Evolutionary conservation across 2,113 vertebrate species (phyloP).

Genomic region (Mirza zaza): DNA sequence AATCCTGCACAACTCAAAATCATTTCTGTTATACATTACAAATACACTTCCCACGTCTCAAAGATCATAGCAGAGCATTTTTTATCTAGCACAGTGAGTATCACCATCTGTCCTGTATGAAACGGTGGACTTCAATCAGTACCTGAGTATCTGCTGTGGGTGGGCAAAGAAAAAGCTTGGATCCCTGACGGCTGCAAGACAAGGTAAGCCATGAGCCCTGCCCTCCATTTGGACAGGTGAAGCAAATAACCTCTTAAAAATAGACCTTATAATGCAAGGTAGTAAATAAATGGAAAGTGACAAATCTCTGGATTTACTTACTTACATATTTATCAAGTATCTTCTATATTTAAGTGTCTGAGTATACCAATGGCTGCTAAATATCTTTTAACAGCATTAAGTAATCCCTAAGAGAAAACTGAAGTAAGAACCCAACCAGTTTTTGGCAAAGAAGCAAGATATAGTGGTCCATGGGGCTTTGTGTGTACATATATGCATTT

Average conservation of each 20-base stretch:
- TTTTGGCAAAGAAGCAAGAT: neutral
- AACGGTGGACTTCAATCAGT: neutral
- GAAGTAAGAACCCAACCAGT: neutral
- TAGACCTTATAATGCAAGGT: neutral
- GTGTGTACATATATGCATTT: neutral
- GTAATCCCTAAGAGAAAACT: neutral
- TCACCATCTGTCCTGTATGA: neutral
- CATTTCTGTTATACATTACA: conserved; percentile 34
- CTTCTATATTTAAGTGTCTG: conserved; percentile 2
- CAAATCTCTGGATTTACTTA: neutral
- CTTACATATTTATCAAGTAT: neutral
- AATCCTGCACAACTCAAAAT: conserved; percentile 7
- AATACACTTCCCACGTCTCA: neutral
- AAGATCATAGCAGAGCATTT: conserved; percentile 3
- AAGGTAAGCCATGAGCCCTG: neutral
- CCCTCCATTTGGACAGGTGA: neutral
- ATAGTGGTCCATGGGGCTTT: neutral
- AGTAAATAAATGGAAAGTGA: neutral
- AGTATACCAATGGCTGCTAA: neutral
- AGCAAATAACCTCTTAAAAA: neutral
- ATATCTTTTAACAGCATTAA: neutral
- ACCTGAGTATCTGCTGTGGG: neutral
- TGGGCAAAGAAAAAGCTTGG: neutral
- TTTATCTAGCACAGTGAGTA: neutral
- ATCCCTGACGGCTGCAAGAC: neutral